Evolutionary conservation across 1,140 invertebrate genomes (phyloP).

Genomic region (Aricia agestis): DNA sequence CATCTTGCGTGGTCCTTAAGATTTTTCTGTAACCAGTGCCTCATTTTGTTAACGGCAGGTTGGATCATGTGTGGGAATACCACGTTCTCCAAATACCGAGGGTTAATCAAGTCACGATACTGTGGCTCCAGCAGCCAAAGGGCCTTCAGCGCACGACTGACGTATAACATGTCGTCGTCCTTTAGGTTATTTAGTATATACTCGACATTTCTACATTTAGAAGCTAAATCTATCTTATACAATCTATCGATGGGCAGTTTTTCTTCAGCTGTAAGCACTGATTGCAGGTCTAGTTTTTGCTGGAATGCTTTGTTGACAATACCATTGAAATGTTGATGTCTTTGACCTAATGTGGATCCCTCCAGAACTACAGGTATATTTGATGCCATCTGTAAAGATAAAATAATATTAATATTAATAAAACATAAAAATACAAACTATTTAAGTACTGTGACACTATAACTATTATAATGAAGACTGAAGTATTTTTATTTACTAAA

Average conservation of each 20-base stretch:
- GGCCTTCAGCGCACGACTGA: constrained; percentile 46
- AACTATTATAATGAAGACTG: no score
- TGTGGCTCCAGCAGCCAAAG: constrained; percentile 43
- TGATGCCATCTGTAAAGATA: not conserved
- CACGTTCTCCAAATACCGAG: constrained; percentile 39
- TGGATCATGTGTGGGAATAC: constrained; percentile 52
- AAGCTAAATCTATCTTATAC: constrained; percentile 59
- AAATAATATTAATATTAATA: no score
- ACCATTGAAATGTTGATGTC: constrained; percentile 43
- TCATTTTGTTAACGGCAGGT: constrained; percentile 53
- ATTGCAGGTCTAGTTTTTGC: constrained; percentile 26
- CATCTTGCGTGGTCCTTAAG: constrained; percentile 43
- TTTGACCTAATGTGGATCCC: constrained; percentile 41
- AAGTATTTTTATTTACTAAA: no score
- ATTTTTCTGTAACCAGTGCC: constrained; percentile 44
- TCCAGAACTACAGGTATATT: constrained; percentile 32
- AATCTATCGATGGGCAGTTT: constrained; percentile 41
- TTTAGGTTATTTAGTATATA: constrained; percentile 48
- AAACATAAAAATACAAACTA: no score
- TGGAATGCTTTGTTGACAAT: constrained; percentile 34
- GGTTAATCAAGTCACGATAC: constrained; percentile 43
- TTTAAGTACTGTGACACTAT: no score
- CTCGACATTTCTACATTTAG: constrained; percentile 41
- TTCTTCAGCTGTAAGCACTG: constrained; percentile 38
- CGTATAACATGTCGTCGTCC: constrained; percentile 52